These are phyloP conservation scores for Dasyurus viverrinus DNA, from an alignment of 2,113 vertebrate species.

Conservation along the genomic window DNA sequence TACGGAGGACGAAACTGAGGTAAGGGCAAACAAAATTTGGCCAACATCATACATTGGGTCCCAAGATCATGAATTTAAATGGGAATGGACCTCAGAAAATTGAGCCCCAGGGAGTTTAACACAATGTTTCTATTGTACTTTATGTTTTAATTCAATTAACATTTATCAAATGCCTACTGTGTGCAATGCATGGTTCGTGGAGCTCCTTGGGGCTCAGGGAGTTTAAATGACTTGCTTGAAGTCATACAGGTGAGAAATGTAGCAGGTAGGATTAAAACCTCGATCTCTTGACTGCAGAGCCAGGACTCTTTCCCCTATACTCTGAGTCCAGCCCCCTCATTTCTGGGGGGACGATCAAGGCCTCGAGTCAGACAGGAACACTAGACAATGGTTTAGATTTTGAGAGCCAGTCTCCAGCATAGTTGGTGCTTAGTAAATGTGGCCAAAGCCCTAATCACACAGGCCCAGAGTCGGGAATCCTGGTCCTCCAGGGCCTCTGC, in stretches of 20 bases:
- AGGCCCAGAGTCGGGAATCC: neutral
- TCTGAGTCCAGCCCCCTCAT: neutral
- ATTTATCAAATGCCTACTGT: slow-evolving; percentile 16
- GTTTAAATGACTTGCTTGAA: neutral
- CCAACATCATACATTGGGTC: neutral
- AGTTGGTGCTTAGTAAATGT: neutral
- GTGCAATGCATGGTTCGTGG: neutral
- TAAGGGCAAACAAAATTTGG: neutral
- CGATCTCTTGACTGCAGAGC: neutral
- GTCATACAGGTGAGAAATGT: neutral
- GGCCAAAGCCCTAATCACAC: neutral
- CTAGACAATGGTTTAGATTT: neutral
- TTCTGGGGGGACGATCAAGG: neutral
- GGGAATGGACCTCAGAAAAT: neutral
- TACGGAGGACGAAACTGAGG: neutral
- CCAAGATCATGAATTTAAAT: neutral
- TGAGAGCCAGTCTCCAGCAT: neutral
- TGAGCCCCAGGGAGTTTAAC: neutral
- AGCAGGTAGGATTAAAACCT: neutral
- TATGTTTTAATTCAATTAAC: neutral
- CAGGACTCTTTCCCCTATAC: neutral
- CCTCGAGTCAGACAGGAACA: neutral
- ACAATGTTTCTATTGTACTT: neutral
- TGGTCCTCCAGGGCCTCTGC: neutral
- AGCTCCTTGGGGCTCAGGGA: neutral